Evolutionary conservation across 2,797 vertebrate genomes (phyloP).

Genomic region (Pantherophis vulpinus): DNA sequence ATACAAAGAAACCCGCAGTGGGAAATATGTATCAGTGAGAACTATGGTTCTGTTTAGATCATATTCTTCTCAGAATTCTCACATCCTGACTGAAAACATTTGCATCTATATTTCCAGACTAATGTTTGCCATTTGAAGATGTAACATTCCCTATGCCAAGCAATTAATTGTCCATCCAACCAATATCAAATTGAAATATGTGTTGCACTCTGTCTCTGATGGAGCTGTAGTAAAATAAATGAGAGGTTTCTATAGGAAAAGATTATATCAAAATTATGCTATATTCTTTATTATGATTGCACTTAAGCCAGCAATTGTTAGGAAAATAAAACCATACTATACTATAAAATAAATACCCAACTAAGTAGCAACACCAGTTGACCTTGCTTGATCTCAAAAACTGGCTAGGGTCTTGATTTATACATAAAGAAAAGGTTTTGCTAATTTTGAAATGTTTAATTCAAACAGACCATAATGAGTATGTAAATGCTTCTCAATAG

Average conservation of each 20-base stretch:
- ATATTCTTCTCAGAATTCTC: not conserved
- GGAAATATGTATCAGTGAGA: no score
- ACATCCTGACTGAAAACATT: not conserved
- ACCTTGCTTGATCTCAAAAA: not conserved
- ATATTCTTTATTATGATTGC: not conserved
- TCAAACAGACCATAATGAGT: not conserved
- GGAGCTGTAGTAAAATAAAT: not conserved
- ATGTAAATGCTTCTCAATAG: not conserved
- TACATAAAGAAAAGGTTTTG: not conserved
- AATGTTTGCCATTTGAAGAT: conserved; percentile 2
- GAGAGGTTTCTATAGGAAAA: not conserved
- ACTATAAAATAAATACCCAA: not conserved
- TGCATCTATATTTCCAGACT: not conserved
- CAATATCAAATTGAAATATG: not conserved
- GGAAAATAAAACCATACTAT: not conserved
- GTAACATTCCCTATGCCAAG: not conserved
- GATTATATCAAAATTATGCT: not conserved
- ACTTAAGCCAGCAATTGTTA: not conserved
- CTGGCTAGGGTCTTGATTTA: not conserved
- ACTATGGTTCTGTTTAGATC: not conserved
- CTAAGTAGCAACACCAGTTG: not conserved
- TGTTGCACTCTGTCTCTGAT: not conserved
- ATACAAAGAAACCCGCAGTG: not conserved
- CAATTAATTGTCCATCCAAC: not conserved
- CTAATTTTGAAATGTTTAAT: conserved; percentile 4